These are phyloP conservation scores for Nannospalax galili DNA, from an alignment of 2,113 vertebrate genomes.

Conservation along the genomic window DNA sequence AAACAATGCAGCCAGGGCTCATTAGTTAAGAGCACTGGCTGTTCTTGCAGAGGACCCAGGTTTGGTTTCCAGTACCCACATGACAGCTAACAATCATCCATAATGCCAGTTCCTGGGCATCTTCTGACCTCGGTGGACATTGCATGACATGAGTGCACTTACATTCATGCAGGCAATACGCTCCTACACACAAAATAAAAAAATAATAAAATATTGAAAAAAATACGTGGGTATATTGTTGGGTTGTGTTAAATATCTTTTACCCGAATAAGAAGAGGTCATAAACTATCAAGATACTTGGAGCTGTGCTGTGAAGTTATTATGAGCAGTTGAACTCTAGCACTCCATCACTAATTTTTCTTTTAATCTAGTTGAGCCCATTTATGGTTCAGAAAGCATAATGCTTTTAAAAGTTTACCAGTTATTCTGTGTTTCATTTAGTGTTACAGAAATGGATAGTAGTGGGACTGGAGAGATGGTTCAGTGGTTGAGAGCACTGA, in stretches of 20 bases:
- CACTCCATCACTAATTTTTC: background rate
- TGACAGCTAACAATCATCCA: too few relatives aligned
- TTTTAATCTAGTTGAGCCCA: background rate
- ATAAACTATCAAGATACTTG: background rate
- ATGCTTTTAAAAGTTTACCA: background rate
- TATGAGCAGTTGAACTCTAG: background rate
- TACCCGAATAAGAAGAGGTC: background rate
- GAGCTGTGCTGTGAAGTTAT: background rate
- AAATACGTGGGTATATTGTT: background rate
- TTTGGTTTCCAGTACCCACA: too few relatives aligned
- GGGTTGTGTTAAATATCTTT: background rate
- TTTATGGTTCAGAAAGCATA: background rate
- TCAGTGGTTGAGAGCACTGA: too few relatives aligned
- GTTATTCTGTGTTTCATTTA: constrained; percentile 10
- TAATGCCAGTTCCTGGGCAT: too few relatives aligned
- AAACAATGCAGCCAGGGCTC: background rate
- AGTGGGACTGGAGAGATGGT: too few relatives aligned
- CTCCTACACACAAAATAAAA: too few relatives aligned
- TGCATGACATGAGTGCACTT: too few relatives aligned
- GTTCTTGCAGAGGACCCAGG: too few relatives aligned
- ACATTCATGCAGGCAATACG: too few relatives aligned
- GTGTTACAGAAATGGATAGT: background rate
- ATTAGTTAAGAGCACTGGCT: too few relatives aligned
- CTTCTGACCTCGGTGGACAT: too few relatives aligned
- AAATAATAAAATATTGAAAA: too few relatives aligned